Conservation (phyloP, 2,113 vertebrate species). For the Gobiocypris rarus region DNA sequence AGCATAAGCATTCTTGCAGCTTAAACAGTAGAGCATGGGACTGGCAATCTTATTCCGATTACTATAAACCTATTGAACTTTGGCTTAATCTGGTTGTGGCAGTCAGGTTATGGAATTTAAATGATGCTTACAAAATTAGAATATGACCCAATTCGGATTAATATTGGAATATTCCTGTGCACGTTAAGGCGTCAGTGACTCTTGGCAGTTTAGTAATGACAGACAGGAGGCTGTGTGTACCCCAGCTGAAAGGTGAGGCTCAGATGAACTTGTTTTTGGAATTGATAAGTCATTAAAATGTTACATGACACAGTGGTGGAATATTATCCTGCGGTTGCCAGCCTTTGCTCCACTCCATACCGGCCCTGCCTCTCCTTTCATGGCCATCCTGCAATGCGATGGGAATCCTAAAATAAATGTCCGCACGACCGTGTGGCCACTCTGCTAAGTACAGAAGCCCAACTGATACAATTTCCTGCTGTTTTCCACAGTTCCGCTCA, state of each 20-base stretch:
- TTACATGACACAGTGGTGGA: conserved; percentile 80
- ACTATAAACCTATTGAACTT: not conserved
- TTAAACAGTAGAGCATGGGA: not conserved
- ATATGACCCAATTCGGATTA: not conserved
- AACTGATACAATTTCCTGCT: conserved; percentile 44
- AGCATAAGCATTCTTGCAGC: not conserved
- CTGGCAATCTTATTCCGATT: not conserved
- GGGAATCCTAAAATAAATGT: conserved; percentile 84
- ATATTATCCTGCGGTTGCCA: conserved; percentile 76
- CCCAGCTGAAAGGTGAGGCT: conserved; percentile 61
- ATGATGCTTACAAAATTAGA: not conserved
- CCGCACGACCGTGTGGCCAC: conserved; percentile 74
- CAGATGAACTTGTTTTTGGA: conserved; percentile 70
- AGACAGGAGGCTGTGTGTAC: conserved; percentile 62
- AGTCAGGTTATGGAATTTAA: not conserved
- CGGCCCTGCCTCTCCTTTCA: conserved; percentile 80
- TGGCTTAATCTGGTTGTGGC: not conserved
- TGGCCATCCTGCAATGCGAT: conserved; percentile 74
- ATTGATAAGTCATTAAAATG: conserved; percentile 79
- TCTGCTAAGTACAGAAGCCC: conserved; percentile 60
- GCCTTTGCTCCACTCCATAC: conserved; percentile 69
- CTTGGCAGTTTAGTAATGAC: not conserved
- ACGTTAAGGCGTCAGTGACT: not conserved
- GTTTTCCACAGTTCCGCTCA: conserved; percentile 31
- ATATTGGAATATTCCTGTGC: not conserved